A percentile compares a stretch with the other conserved stretches of the same genome.
phyloP scores from a whole-genome alignment of 1,140 invertebrate genomes.

The Zaprionus davidi region DNA sequence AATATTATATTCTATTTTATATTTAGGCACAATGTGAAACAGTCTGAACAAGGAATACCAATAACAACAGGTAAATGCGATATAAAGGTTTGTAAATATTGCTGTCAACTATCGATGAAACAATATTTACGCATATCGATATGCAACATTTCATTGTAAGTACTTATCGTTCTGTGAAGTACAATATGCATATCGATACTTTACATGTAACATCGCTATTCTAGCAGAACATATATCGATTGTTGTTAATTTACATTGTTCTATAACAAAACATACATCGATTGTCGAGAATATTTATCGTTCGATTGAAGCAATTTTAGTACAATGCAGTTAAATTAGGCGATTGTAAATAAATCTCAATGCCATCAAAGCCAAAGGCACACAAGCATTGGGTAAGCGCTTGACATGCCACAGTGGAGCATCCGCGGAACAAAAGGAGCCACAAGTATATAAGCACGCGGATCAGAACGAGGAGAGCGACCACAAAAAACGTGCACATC shows the following conservation, averaged over 20 bases:
- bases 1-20: background rate
- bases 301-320: constrained; percentile 22
- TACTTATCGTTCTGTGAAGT: background rate
- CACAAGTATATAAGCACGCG: constrained; percentile 27
- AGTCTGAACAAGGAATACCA: constrained; percentile 6
- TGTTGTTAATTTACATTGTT: background rate
- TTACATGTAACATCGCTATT: background rate
- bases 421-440: constrained; percentile 20
- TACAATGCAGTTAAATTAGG: constrained; percentile 43
- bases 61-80: background rate
- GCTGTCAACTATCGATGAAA: background rate
- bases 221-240: background rate
- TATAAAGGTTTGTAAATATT: background rate
- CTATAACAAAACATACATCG: background rate
- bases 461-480: background rate
- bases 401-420: constrained; percentile 59
- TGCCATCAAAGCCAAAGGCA: constrained; percentile 31
- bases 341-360: constrained; percentile 37
- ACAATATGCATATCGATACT: background rate
- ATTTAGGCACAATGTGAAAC: background rate
- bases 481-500: constrained; percentile 36
- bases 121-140: background rate
- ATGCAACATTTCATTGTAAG: background rate
- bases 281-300: constrained; percentile 13
- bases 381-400: constrained; percentile 19